Conservation (phyloP, 2,113 vertebrate genomes). For the Tor tambroides region DNA sequence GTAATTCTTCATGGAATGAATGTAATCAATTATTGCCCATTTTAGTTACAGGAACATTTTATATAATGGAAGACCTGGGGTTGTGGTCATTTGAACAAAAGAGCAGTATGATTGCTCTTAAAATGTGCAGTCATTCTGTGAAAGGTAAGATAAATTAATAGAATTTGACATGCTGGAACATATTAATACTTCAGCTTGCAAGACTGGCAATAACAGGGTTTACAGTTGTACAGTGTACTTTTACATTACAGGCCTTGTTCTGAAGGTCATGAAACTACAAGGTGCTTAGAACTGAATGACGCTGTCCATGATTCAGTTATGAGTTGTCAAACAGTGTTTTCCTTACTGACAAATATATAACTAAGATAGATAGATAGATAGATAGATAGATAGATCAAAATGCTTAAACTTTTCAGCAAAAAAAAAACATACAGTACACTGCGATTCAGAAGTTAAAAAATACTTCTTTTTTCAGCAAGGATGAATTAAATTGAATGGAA, state of each 20-base stretch:
- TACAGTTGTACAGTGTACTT: neutral
- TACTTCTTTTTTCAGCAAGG: no score
- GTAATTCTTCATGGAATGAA: neutral
- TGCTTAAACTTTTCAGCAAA: no score
- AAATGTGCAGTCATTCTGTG: neutral
- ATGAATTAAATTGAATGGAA: no score
- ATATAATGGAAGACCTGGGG: neutral
- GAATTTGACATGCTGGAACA: neutral
- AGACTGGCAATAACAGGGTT: neutral
- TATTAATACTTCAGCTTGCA: neutral
- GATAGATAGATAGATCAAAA: no score
- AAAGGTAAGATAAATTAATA: neutral
- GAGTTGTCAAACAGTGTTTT: no score
- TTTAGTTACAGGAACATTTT: neutral
- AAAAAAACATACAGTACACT: no score
- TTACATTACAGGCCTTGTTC: neutral
- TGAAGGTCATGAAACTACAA: neutral
- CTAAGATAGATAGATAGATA: no score
- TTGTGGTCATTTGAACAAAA: neutral
- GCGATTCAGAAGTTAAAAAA: no score
- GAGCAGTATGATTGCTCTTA: neutral
- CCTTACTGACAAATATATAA: no score
- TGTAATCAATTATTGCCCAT: neutral
- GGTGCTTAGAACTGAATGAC: neutral
- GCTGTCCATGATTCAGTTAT: neutral